Conservation (phyloP, 2,888 invertebrate species). For the Agrotis puta region DNA sequence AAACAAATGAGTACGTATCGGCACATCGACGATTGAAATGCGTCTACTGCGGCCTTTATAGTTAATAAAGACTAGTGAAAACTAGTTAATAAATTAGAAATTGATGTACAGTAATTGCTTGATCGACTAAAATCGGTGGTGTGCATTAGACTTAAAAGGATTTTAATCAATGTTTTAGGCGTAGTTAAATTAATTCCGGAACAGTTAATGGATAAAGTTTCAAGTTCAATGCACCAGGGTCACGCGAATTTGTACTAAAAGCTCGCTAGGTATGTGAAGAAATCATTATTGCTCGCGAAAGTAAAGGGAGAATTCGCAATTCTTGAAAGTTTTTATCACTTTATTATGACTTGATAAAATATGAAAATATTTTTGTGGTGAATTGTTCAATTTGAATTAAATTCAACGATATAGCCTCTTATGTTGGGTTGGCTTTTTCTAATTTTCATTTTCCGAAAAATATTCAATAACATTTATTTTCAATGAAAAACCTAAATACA, state of each 20-base stretch:
- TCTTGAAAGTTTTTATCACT: slow-evolving; percentile 38
- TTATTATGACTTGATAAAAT: slow-evolving; percentile 22
- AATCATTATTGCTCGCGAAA: slow-evolving; percentile 33
- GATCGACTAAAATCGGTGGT: slow-evolving; percentile 7
- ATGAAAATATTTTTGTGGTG: slow-evolving; percentile 7
- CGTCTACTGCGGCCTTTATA: neutral
- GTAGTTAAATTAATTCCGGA: slow-evolving; percentile 24
- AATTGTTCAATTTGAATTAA: slow-evolving; percentile 17
- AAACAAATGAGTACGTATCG: neutral
- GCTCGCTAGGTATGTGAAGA: slow-evolving; percentile 26
- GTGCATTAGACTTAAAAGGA: slow-evolving; percentile 13
- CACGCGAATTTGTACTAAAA: slow-evolving; percentile 53
- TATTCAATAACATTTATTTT: neutral
- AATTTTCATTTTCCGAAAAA: neutral
- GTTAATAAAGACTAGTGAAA: neutral
- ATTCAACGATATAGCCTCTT: slow-evolving; percentile 10
- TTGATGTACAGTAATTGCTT: slow-evolving; percentile 13
- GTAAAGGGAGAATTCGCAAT: slow-evolving; percentile 20
- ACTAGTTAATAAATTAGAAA: slow-evolving; percentile 4
- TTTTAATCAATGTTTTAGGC: slow-evolving; percentile 23
- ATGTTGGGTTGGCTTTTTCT: neutral
- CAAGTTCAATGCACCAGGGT: slow-evolving; percentile 49
- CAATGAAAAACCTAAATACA: too few species aligned
- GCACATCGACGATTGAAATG: slow-evolving; percentile 5
- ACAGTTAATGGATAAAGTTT: slow-evolving; percentile 47